Base-by-base conservation (phyloP, 1,140 invertebrate species). In the Latrodectus geometricus region DNA sequence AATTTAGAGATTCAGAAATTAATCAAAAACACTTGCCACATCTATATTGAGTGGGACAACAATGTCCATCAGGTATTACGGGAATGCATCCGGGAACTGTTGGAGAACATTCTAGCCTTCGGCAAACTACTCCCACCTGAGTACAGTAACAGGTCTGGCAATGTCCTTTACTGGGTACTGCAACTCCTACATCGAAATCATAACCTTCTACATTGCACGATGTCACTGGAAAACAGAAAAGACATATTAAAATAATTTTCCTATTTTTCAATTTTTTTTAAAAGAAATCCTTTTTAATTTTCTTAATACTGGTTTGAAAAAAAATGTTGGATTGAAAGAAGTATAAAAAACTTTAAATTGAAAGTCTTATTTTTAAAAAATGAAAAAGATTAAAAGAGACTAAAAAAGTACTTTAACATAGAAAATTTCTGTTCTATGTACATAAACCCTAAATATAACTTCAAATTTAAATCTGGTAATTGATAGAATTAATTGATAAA, bases 21-120 rank as follows among this genome's bases (percentile, higher is more conserved):
- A 35, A 35, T 35, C 35, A 5, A 35, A 35, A 69, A 75, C 21
- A 93, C 92, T 93, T 92, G 93, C 94, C 94, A 89, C 95, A 96
- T 88, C 95, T 94, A 89, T 96, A 96, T 89, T 95, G 95, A 69
- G 94, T 94, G n/a, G 96, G 95, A 90, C 96, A 97, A 90, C 96
- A 97, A 90, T 96, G 94, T 35, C 95, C 95, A 82, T 93, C 92
- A 65, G 93, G 93, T 35, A 95, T 93, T 48, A 96, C 93, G 0
- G 96, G 95, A 74, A 91, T 93, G 90, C 96, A 97, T 69, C 95
- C 95, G 88, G 94, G 92, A 76, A 96, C 91, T 69, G 95, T 92
- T 0, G 95, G 94, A 70, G 95, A 94, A 90, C 96, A 97, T 23
- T 87, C 65, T 14, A 89, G 87, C 21, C 66, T 52, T 20, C 86